Percentiles rank a stretch among this genome's conserved stretches.
Conservation (phyloP, 2,888 invertebrate genomes). For the Electrophaes corylata region DNA sequence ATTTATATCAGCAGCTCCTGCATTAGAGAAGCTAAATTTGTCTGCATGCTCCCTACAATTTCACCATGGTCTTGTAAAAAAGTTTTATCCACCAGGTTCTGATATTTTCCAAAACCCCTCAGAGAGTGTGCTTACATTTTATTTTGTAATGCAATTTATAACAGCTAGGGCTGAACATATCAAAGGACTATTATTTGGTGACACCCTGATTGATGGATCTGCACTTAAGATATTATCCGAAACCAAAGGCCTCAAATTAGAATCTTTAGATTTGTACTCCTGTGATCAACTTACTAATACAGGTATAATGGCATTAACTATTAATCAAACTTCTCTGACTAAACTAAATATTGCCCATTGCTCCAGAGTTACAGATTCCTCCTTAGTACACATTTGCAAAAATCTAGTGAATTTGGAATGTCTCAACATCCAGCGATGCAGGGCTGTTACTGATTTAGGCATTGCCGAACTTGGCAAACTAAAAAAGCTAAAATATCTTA, state of each 20-base stretch:
- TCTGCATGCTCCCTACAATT: conserved; percentile 89
- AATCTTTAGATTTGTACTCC: conserved; percentile 77
- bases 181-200: conserved; percentile 86
- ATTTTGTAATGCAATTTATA: conserved; percentile 85
- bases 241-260: conserved; percentile 78
- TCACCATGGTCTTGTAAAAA: conserved; percentile 87
- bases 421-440: conserved; percentile 86
- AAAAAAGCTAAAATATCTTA: conserved; percentile 82
- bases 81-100: conserved; percentile 85
- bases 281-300: conserved; percentile 87
- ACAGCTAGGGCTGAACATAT: conserved; percentile 79
- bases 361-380: conserved; percentile 86
- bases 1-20: conserved; percentile 85
- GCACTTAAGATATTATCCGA: conserved; percentile 83
- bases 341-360: conserved; percentile 87
- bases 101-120: conserved; percentile 78
- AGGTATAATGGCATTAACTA: conserved; percentile 82
- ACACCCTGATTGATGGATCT: conserved; percentile 87
- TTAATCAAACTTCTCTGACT: conserved; percentile 81
- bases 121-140: conserved; percentile 89
- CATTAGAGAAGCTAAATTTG: conserved; percentile 85
- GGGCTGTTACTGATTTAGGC: conserved; percentile 86
- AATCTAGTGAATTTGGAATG: conserved; percentile 83
- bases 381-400: conserved; percentile 84
- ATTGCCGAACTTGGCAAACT: conserved; percentile 82